These are phyloP conservation scores for Drosophila robusta DNA, from an alignment of 2,888 invertebrate species.

Conservation along the genomic window DNA sequence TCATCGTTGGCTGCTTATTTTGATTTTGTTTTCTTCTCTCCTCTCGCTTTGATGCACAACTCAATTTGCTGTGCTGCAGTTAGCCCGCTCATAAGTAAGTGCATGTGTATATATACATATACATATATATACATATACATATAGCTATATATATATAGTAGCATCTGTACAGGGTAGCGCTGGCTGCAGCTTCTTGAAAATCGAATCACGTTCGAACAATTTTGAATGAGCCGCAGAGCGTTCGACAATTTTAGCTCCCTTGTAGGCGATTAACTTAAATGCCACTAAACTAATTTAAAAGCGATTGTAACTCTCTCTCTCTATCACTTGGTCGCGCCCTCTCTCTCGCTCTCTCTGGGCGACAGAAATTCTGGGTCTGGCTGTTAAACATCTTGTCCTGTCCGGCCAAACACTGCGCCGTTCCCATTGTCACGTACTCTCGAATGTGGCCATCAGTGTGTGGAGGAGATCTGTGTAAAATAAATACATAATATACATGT, in stretches of 20 bases:
- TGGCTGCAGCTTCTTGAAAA: conserved; percentile 75
- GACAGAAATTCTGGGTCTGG: conserved; percentile 63
- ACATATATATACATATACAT: conserved; percentile 1
- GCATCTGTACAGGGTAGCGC: conserved; percentile 29
- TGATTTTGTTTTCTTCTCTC: conserved; percentile 3
- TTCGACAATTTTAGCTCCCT: conserved; percentile 78
- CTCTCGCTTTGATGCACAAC: conserved; percentile 68
- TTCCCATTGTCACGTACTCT: conserved; percentile 75
- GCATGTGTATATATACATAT: conserved; percentile 9
- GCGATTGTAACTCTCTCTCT: conserved; percentile 74
- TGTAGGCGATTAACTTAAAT: conserved; percentile 82
- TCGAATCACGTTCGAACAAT: conserved; percentile 82
- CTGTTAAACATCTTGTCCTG: conserved; percentile 77
- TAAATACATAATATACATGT: conserved; percentile 60
- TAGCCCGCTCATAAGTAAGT: conserved; percentile 35
- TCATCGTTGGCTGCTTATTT: conserved; percentile 32
- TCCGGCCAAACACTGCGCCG: conserved; percentile 23
- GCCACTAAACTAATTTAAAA: conserved; percentile 84
- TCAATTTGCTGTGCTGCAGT: conserved; percentile 69
- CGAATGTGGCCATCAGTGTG: conserved; percentile 44
- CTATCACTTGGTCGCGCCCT: neutral
- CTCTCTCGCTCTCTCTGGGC: conserved; percentile 19
- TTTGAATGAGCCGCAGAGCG: conserved; percentile 47
- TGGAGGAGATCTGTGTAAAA: conserved; percentile 68
- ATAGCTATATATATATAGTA: conserved; percentile 18